Evolutionary conservation across 2,888 invertebrate genomes (phyloP).

Genomic region (Bombylius discolor): DNA sequence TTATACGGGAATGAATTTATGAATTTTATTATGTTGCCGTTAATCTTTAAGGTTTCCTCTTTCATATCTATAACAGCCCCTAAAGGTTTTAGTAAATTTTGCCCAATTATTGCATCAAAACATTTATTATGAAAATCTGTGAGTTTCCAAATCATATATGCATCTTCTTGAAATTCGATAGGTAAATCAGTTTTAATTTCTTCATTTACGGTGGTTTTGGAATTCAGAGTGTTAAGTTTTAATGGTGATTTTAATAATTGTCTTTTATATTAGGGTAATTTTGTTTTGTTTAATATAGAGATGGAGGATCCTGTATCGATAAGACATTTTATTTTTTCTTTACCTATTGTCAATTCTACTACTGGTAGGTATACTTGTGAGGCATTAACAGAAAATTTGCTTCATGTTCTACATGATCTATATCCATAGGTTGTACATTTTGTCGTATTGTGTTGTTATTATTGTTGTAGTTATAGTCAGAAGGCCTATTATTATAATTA

Average conservation of each 20-base stretch:
- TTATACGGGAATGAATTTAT: neutral
- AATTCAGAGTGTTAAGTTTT: constrained; percentile 8
- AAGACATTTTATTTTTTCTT: constrained; percentile 11
- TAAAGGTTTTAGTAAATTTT: constrained; percentile 4
- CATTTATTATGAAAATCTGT: neutral
- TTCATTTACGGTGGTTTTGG: constrained; percentile 3
- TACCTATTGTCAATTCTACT: constrained; percentile 13
- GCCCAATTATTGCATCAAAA: constrained; percentile 5
- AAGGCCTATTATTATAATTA: neutral
- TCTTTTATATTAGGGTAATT: neutral
- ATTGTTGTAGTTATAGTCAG: neutral
- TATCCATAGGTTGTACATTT: neutral
- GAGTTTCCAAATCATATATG: constrained; percentile 10
- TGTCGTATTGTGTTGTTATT: neutral
- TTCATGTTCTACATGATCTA: neutral
- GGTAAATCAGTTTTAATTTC: constrained; percentile 11
- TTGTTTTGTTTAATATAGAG: neutral
- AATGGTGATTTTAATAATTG: neutral
- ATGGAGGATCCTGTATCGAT: constrained; percentile 2
- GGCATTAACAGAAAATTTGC: constrained; percentile 3
- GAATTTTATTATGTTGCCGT: neutral
- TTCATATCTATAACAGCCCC: neutral
- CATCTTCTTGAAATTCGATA: constrained; percentile 12
- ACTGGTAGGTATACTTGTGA: constrained; percentile 3
- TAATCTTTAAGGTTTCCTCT: neutral